phyloP scores from a whole-genome alignment of 2,888 invertebrate species.

The Schizotus pectinicornis region DNA sequence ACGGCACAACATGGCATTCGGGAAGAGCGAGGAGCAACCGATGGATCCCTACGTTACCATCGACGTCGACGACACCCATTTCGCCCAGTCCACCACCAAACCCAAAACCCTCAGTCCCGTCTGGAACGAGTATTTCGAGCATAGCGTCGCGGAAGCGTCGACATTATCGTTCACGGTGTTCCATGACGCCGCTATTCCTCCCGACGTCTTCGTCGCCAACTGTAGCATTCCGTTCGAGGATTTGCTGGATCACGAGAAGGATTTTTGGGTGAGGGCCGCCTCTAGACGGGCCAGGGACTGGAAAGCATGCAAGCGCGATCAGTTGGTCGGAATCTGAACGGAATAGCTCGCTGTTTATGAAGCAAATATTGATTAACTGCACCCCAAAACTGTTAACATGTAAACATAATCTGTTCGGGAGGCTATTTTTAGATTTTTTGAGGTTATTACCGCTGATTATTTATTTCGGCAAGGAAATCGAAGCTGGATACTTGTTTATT shows the following conservation, averaged over 20 bases:
- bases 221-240: conserved; percentile 96
- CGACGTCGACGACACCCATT: conserved; percentile 93
- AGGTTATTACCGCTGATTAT: conserved; percentile 7
- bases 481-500: too few relatives aligned
- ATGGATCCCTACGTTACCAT: conserved; percentile 97
- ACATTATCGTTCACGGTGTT: conserved; percentile 96
- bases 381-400: conserved; percentile 24
- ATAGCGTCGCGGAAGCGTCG: conserved; percentile 89
- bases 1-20: conserved; percentile 84
- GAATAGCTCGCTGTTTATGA: conserved; percentile 23
- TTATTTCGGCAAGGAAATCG: too few relatives aligned
- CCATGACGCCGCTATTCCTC: conserved; percentile 97
- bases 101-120: conserved; percentile 93
- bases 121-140: conserved; percentile 94
- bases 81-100: conserved; percentile 91
- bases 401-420: conserved; percentile 9
- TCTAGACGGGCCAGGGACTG: conserved; percentile 1
- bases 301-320: neutral
- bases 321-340: conserved; percentile 7
- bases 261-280: conserved; percentile 86
- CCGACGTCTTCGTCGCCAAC: conserved; percentile 99
- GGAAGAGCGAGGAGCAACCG: conserved; percentile 81
- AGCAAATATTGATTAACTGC: conserved; percentile 30
- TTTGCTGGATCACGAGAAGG: conserved; percentile 78
- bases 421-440: conserved; percentile 26